Conservation (phyloP, 2,113 vertebrate species). For the Arvicanthis niloticus region DNA sequence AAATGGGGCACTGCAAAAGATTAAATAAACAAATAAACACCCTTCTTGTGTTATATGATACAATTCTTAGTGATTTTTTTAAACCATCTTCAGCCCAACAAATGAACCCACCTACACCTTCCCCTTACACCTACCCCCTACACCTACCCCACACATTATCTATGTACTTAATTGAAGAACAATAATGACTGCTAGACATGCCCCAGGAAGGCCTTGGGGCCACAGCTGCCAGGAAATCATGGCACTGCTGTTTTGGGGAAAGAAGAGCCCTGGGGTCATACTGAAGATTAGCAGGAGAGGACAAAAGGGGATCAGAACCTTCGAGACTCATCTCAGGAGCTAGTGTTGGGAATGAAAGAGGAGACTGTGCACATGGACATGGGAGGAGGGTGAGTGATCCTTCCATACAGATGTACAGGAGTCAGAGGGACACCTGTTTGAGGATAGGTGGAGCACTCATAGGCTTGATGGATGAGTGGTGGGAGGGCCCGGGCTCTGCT, state of each 20-base stretch:
- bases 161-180: neutral
- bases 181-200: neutral
- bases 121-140: neutral
- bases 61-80: neutral
- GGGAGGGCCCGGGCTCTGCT: neutral
- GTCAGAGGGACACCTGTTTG: neutral
- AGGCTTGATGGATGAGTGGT: neutral
- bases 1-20: neutral
- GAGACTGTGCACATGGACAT: neutral
- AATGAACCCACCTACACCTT: neutral
- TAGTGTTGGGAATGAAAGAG: neutral
- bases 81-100: neutral
- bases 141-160: neutral
- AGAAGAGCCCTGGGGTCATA: neutral
- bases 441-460: neutral
- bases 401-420: neutral
- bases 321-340: neutral
- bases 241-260: neutral
- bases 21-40: neutral
- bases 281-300: neutral
- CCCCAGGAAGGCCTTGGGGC: too few species aligned
- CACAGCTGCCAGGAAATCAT: neutral
- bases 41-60: neutral
- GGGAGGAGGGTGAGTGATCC: neutral
- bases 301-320: neutral